Evolutionary conservation across 2,888 invertebrate genomes (phyloP), one percentile per base, ranked within the genome.

Genomic region (Polymixis lichenea): DNA sequence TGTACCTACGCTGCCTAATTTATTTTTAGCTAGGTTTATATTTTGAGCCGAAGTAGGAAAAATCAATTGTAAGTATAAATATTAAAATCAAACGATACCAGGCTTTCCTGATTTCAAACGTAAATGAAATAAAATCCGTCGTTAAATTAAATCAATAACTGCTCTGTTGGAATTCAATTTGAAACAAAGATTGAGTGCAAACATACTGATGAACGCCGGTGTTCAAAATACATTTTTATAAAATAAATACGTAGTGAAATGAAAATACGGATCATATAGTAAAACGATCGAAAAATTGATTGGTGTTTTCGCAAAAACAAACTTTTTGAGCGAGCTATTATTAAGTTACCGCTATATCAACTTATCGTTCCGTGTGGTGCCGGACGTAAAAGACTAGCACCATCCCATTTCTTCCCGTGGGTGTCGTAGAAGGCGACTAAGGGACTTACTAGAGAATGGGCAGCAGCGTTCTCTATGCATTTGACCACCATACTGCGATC

Each of bases 111-210:
- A 77, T 75, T 77, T 61, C 65, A 75, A 80, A 82, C 61, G 75
- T 73, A 83, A 86, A 86, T 72, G 32, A 58, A 86, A 86, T 62
- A 80, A 82, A 86, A 85, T 78, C 67, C 77, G 51, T 86, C 80
- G 77, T 74, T 76, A 77, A 86, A 76, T 81, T 80, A 83, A 79
- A 78, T 76, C 80, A 79, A 87, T 80, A 86, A 69, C 69, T 70
- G 32, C 56, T 53, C 61, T 55, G 80, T 77, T 76, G 58, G 70
- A 77, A 86, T 81, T 79, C 80, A 83, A 87, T 87, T 83, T 81
- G 81, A 81, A 81, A 83, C 75, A 82, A 80, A 88, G 78, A 86
- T 80, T 77, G 65, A 74, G 80, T 77, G 85, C 86, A 86, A 86
- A 86, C 72, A 86, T 72, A 81, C 80, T 80, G 84, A 86, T 80